phyloP scores from a whole-genome alignment of 2,888 invertebrate genomes.

The Caenorhabditis sinica region DNA sequence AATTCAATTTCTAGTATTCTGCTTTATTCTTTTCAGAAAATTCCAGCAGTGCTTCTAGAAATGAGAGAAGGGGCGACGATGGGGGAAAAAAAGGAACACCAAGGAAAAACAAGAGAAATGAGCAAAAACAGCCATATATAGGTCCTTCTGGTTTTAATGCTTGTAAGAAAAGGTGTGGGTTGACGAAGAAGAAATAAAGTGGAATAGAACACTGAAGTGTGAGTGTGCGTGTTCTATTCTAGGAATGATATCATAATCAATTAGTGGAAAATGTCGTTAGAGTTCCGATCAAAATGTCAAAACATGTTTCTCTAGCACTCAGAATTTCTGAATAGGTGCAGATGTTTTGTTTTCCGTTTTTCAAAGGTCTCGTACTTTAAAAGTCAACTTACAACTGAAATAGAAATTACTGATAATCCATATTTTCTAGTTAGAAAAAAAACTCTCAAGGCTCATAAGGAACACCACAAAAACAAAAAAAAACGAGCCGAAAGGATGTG shows the following conservation, averaged over 20 bases:
- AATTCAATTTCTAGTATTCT: conserved; percentile 31
- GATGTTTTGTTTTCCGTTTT: too few species aligned
- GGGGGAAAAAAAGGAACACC: not conserved
- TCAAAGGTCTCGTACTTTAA: too few species aligned
- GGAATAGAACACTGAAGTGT: not conserved
- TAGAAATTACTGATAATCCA: too few species aligned
- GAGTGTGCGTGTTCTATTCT: not conserved
- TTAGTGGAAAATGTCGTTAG: not conserved
- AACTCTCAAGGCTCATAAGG: too few species aligned
- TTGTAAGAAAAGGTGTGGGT: not conserved
- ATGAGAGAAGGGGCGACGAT: not conserved
- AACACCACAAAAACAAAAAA: too few species aligned
- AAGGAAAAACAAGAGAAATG: not conserved
- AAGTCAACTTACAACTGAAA: too few species aligned
- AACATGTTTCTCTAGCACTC: too few species aligned
- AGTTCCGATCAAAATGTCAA: not conserved
- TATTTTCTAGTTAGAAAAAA: too few species aligned
- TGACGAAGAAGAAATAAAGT: not conserved
- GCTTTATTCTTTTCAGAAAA: conserved; percentile 28
- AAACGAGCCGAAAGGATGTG: too few species aligned
- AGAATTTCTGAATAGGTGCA: too few species aligned
- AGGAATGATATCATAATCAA: not conserved
- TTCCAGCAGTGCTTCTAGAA: not conserved
- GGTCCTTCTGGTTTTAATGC: conserved; percentile 1
- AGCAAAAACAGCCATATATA: not conserved